phyloP scores from a whole-genome alignment of 2,113 vertebrate species.

The Phaethornis superciliosus region DNA sequence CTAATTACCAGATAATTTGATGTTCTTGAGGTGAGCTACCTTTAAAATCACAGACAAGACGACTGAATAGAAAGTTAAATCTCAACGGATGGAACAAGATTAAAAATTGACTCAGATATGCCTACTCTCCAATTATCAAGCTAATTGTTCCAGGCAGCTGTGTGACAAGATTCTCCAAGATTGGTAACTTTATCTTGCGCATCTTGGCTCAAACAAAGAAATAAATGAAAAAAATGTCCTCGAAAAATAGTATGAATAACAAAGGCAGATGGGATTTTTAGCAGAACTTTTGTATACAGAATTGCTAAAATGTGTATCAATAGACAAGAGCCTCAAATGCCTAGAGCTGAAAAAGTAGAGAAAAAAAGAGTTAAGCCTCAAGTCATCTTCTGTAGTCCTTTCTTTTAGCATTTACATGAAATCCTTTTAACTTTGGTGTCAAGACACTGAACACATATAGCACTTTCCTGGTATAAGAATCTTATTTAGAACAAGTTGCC shows the following conservation, averaged over 20 bases:
- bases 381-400: background rate
- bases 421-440: background rate
- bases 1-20: background rate
- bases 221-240: background rate
- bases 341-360: background rate
- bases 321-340: background rate
- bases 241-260: background rate
- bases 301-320: constrained; percentile 8
- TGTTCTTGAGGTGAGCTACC: background rate
- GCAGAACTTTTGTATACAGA: background rate
- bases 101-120: background rate
- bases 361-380: background rate
- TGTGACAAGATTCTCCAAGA: background rate
- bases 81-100: background rate
- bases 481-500: constrained; percentile 2
- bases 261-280: background rate
- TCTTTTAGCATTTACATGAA: background rate
- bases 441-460: background rate
- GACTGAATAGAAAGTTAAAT: background rate
- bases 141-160: background rate
- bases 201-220: background rate
- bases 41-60: background rate
- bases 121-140: background rate
- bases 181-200: background rate
- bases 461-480: constrained; percentile 18